phyloP scores from a whole-genome alignment of 2,797 vertebrate species.

The Emydoidea blandingii region DNA sequence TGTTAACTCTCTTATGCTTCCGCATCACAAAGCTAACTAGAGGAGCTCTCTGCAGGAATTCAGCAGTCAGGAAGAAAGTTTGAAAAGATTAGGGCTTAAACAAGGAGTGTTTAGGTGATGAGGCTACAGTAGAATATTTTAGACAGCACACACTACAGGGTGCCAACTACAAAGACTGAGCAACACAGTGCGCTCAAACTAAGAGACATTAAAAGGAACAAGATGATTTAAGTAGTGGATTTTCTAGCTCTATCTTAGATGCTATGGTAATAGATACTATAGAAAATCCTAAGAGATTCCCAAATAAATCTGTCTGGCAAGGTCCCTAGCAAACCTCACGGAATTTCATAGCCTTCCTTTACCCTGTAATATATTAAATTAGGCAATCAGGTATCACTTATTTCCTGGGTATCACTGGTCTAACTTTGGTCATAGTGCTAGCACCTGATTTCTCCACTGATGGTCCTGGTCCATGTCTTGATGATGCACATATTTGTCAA shows the following conservation, averaged over 20 bases:
- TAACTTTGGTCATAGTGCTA: background rate
- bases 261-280: background rate
- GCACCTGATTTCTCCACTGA: background rate
- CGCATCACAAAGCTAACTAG: slow-evolving; percentile 5
- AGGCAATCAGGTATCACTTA: background rate
- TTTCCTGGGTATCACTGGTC: background rate
- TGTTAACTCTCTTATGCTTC: slow-evolving; percentile 9
- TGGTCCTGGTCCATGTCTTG: background rate
- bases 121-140: slow-evolving; percentile 47
- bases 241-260: background rate
- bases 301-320: background rate
- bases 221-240: slow-evolving; percentile 1
- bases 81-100: slow-evolving; percentile 50
- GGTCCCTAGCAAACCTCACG: background rate
- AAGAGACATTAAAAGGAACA: slow-evolving; percentile 48
- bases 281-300: background rate
- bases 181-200: slow-evolving; percentile 20
- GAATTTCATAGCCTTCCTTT: background rate
- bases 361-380: background rate
- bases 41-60: slow-evolving; percentile 30
- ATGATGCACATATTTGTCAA: background rate
- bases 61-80: slow-evolving; percentile 41
- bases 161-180: slow-evolving; percentile 52
- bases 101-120: slow-evolving; percentile 60
- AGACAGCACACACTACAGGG: slow-evolving; percentile 33